Conservation (phyloP, 2,888 invertebrate species). For the Prosapia bicincta region DNA sequence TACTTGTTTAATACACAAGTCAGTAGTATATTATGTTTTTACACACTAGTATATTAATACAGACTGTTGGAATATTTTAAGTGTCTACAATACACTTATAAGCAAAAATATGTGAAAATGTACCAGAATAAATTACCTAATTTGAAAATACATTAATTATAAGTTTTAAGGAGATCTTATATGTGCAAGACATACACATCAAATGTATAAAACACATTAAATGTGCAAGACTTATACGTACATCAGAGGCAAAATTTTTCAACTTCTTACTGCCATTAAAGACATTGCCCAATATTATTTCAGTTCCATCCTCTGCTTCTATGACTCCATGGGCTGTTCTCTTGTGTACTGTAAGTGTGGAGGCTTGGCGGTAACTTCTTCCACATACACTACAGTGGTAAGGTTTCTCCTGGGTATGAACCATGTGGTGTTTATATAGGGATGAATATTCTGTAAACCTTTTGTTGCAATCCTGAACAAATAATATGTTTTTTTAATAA, state of each 20-base stretch:
- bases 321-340: conserved; percentile 53
- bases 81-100: too few relatives aligned
- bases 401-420: conserved; percentile 57
- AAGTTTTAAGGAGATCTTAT: too few relatives aligned
- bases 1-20: too few relatives aligned
- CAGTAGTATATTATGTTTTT: too few relatives aligned
- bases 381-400: conserved; percentile 57
- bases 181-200: too few relatives aligned
- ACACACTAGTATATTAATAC: too few relatives aligned
- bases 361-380: conserved; percentile 57
- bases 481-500: neutral
- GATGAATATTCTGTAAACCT: conserved; percentile 68
- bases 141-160: too few relatives aligned
- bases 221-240: neutral
- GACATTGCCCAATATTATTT: conserved; percentile 39
- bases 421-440: conserved; percentile 62
- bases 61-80: too few relatives aligned
- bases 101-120: too few relatives aligned
- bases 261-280: conserved; percentile 7
- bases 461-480: conserved; percentile 55
- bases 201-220: too few relatives aligned
- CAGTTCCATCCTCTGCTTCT: conserved; percentile 47
- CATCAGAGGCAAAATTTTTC: neutral
- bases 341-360: conserved; percentile 59
- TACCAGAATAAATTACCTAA: too few relatives aligned